Evolutionary conservation across 2,797 vertebrate species (phyloP).

Genomic region (Oreonectes daqikongensis): DNA sequence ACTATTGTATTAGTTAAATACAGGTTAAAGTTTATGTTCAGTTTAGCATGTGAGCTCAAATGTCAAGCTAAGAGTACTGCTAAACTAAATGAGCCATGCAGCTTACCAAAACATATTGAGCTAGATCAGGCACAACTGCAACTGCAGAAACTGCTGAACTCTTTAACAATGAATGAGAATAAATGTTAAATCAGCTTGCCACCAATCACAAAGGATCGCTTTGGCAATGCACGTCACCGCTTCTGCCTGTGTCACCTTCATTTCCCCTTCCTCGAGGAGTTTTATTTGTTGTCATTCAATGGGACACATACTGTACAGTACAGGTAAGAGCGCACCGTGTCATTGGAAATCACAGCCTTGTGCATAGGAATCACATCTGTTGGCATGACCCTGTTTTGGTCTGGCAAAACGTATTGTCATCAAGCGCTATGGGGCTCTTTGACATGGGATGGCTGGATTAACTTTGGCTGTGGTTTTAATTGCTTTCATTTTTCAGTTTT

Average conservation of each 20-base stretch:
- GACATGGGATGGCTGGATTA: background rate
- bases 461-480: background rate
- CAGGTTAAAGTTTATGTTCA: background rate
- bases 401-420: conserved; percentile 11
- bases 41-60: background rate
- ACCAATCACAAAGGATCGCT: conserved; percentile 30
- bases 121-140: background rate
- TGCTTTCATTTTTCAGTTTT: conserved; percentile 24
- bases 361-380: conserved; percentile 19
- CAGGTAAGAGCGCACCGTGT: conserved; percentile 51
- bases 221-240: conserved; percentile 23
- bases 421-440: conserved; percentile 1
- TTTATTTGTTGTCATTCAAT: conserved; percentile 24
- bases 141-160: background rate
- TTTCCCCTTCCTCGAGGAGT: conserved; percentile 1
- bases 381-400: conserved; percentile 27
- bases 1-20: background rate
- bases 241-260: conserved; percentile 36
- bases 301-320: conserved; percentile 41
- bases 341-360: conserved; percentile 26
- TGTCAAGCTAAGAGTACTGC: background rate
- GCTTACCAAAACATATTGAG: background rate
- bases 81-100: too few species aligned
- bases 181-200: background rate
- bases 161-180: background rate